These are phyloP conservation scores for Psittacara wagleri DNA, from an alignment of 2,113 vertebrate species.

Conservation along the genomic window DNA sequence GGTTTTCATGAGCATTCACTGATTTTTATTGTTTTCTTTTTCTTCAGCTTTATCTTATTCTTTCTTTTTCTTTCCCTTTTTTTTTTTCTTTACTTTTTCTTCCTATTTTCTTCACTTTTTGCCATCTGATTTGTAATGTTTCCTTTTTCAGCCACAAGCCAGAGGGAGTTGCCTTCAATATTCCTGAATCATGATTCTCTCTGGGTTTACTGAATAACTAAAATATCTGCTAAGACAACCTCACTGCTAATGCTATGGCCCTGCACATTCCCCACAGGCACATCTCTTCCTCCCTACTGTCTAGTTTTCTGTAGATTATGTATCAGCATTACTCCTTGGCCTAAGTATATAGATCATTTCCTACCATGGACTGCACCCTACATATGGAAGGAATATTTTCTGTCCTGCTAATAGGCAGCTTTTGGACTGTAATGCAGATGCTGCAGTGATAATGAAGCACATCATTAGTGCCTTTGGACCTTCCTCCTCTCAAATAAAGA, in stretches of 20 bases:
- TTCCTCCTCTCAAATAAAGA: not conserved
- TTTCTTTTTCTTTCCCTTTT: not conserved
- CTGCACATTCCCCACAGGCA: not conserved
- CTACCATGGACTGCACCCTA: not conserved
- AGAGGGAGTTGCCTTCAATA: conserved; percentile 10
- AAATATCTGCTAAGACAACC: not conserved
- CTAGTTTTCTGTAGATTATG: not conserved
- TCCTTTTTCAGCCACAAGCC: not conserved
- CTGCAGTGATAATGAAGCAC: not conserved
- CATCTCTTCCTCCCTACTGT: not conserved
- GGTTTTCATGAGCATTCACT: not conserved
- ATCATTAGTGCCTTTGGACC: not conserved
- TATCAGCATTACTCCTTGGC: not conserved
- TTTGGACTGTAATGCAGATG: not conserved
- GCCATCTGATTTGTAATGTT: not conserved
- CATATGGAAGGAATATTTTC: not conserved
- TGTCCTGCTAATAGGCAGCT: not conserved
- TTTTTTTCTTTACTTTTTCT: not conserved
- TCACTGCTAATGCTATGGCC: not conserved
- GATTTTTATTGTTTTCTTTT: not conserved
- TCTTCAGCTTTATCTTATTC: not conserved
- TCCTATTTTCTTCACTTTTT: not conserved
- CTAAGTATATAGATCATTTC: not conserved
- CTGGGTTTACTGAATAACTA: not conserved
- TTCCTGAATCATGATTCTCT: not conserved